Base-by-base conservation (phyloP, 2,113 vertebrate species). In the Clupea harengus region DNA sequence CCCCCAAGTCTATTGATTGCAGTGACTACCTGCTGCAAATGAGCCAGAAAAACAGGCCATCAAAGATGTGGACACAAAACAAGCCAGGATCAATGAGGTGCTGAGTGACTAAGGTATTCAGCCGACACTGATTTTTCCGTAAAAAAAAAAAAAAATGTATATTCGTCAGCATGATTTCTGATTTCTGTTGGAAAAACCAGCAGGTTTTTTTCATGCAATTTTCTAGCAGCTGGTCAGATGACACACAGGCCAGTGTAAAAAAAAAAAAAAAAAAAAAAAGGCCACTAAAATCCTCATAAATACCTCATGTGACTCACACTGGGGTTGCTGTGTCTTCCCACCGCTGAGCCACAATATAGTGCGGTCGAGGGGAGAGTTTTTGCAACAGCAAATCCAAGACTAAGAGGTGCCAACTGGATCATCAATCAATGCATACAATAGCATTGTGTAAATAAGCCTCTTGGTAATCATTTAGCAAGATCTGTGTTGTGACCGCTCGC, bases 371-470 rank as follows among this genome's bases (percentile, higher is more conserved):
- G 52, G 64, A 44, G 81, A 85, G 28, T 44, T 64, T 57, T 84
- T 60, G 82, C n/a, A 50, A 10, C 17, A 54, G 46, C 82, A 10
- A 20, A 50, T 81, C 28, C 28, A 78, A 78, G 64, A 78, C 28
- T 11, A 15, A 39, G 39, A 39, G 39, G 39, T 39, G 39, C 39
- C 39, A 39, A 39, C 39, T 39, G 39, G 85, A 88, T 82, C 89
- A 92, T 91, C 90, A 92, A 93, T 92, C 92, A 91, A 90, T 91
- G 85, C 6, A 39, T 10, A 80, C 72, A 81, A 46, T 84, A 86
- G 89, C 67, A 84, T 82, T 25, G 82, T 88, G 90, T 91, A 88
- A 91, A 86, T 88, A 89, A 83, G 86, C 9, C 81, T 87, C 84
- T 92, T 87, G n/a, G 92, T 93, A 91, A 88, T 91, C 89, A 87